These are phyloP conservation scores for human DNA, from an alignment of 2,113 vertebrate species.

Conservation along the genomic window GRCh38 chr9:124115001-124115500, in stretches of 20 bases:
- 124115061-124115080: not conserved
- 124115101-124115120: fast-evolving
- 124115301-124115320: not conserved
- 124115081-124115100: fast-evolving
- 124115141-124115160: not conserved
- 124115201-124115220: not conserved
- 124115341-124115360: not conserved
- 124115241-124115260: not conserved
- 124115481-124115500: not conserved
- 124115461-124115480: not conserved
- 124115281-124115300: not conserved
- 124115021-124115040: fast-evolving
- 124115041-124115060: no score
- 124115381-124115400: not conserved
- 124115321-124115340: not conserved
- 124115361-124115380: not conserved
- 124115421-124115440: not conserved
- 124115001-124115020: fast-evolving
- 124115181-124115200: not conserved
- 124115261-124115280: no score
- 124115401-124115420: not conserved
- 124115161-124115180: not conserved
- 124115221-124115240: not conserved
- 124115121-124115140: not conserved
- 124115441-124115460: not conserved